phyloP scores from a whole-genome alignment of 2,797 vertebrate genomes.

The Epinephelus awoara region DNA sequence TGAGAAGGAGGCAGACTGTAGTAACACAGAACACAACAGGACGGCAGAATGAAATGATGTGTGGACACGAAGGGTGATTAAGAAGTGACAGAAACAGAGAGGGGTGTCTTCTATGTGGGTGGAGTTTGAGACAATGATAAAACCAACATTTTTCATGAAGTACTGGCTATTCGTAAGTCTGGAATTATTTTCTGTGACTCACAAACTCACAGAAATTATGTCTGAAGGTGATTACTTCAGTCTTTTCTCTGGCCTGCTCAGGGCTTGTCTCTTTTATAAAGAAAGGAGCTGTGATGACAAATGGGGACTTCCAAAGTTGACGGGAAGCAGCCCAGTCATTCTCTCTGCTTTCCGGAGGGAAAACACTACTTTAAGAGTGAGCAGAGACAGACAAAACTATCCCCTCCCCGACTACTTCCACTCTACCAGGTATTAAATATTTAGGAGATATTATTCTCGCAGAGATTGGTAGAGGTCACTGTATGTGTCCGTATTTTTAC shows the following conservation, averaged over 20 bases:
- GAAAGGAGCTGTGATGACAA: constrained; percentile 57
- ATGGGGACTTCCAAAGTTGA: constrained; percentile 70
- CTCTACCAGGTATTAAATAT: constrained; percentile 50
- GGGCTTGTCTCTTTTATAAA: constrained; percentile 42
- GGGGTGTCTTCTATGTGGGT: neutral
- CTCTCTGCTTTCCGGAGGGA: constrained; percentile 42
- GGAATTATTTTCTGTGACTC: constrained; percentile 5
- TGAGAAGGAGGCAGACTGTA: constrained; percentile 29
- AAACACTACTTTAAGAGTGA: constrained; percentile 50
- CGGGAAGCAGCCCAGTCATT: constrained; percentile 71
- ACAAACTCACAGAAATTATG: constrained; percentile 16
- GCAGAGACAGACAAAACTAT: constrained; percentile 51
- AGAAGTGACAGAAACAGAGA: neutral
- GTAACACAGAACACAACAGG: constrained; percentile 18
- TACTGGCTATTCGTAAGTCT: neutral
- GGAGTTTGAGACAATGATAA: constrained; percentile 3
- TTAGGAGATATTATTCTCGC: constrained; percentile 51
- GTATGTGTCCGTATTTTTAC: constrained; percentile 30
- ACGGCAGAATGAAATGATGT: constrained; percentile 6
- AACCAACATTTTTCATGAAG: constrained; percentile 8
- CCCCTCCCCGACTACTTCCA: constrained; percentile 29
- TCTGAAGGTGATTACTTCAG: constrained; percentile 45
- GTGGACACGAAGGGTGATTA: neutral
- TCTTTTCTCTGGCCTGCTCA: constrained; percentile 25
- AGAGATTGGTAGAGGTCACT: constrained; percentile 48